A percentile compares a stretch with the other conserved stretches of the same genome.
These are phyloP conservation scores for Enteromius viviparus DNA, from an alignment of 2,797 vertebrate genomes.

Conservation along the genomic window DNA sequence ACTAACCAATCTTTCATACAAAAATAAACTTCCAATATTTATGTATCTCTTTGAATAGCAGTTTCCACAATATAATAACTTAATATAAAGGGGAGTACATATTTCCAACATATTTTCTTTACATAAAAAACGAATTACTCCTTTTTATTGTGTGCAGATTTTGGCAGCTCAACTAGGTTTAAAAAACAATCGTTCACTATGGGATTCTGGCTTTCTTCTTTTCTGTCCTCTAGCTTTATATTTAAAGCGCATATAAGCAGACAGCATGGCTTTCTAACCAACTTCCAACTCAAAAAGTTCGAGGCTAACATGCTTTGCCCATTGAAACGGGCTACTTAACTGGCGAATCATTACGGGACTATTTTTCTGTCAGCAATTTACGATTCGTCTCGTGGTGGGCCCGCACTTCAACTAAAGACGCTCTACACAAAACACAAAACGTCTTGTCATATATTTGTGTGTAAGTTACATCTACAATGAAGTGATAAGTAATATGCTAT, in stretches of 20 bases:
- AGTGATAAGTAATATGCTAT: background rate
- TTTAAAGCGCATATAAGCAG: background rate
- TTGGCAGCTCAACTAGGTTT: conserved; percentile 2
- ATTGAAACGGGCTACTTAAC: background rate
- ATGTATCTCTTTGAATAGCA: conserved; percentile 10
- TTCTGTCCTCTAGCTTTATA: background rate
- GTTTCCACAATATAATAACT: conserved; percentile 35
- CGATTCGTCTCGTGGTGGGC: background rate
- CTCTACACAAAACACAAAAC: background rate
- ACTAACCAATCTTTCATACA: conserved; percentile 70
- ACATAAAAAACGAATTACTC: background rate
- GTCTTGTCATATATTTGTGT: background rate
- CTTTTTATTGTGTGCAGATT: background rate
- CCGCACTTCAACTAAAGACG: background rate
- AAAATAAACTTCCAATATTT: conserved; percentile 72
- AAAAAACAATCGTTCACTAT: background rate
- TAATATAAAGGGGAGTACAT: conserved; percentile 31
- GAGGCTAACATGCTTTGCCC: too few species aligned
- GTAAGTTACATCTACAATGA: background rate
- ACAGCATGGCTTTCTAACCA: background rate
- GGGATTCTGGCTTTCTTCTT: background rate
- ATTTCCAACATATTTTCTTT: background rate
- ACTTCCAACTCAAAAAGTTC: background rate
- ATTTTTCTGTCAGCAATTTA: background rate
- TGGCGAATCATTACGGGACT: background rate